Conservation (phyloP, 2,113 vertebrate genomes). For the Pan paniscus region DNA sequence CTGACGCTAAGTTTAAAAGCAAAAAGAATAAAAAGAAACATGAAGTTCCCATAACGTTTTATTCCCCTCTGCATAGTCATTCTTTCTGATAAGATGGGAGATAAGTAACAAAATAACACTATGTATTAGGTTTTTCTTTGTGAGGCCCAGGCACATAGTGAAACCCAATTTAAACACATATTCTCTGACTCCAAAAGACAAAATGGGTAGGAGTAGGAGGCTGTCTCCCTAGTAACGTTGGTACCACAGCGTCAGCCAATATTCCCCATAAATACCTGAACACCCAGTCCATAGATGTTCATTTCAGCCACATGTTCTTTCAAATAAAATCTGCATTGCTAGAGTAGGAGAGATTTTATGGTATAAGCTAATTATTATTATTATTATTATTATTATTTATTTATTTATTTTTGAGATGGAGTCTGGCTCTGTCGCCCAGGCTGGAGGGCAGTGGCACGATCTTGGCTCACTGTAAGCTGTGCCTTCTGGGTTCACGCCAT, state of each 20-base stretch:
- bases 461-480: too few relatives aligned
- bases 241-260: neutral
- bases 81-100: conserved; percentile 6
- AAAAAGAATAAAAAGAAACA: neutral
- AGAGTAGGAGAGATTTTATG: neutral
- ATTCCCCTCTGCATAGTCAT: neutral
- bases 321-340: neutral
- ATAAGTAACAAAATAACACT: conserved; percentile 14
- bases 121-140: neutral
- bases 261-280: neutral
- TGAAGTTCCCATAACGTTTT: neutral
- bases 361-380: neutral
- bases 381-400: too few relatives aligned
- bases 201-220: neutral
- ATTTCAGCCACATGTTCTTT: neutral
- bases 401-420: too few relatives aligned
- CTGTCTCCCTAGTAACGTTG: neutral
- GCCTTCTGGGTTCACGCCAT: too few relatives aligned
- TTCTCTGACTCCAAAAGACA: neutral
- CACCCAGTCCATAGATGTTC: neutral
- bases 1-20: conserved; percentile 11
- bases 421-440: too few relatives aligned
- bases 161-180: neutral
- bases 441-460: too few relatives aligned
- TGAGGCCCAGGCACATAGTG: neutral